These are phyloP conservation scores for Novumbra hubbsi DNA, from an alignment of 2,797 vertebrate species.

Conservation along the genomic window DNA sequence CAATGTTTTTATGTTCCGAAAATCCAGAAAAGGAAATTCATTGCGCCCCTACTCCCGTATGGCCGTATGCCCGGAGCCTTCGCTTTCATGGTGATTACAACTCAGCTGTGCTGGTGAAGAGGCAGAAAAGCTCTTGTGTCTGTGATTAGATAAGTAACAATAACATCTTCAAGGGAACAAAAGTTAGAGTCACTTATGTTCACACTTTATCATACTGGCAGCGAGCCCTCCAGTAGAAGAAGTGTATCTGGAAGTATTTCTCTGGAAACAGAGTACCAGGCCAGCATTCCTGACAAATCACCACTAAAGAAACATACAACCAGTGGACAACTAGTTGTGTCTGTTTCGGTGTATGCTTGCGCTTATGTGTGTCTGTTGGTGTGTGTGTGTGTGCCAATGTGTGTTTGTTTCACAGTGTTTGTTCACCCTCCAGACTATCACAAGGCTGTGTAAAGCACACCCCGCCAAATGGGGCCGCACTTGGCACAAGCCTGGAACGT, in stretches of 20 bases:
- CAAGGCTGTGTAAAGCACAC: constrained; percentile 62
- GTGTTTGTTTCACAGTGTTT: constrained; percentile 51
- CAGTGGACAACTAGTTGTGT: background rate
- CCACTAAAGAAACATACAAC: background rate
- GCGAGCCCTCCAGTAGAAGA: constrained; percentile 5
- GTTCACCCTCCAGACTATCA: constrained; percentile 48
- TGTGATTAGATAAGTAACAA: constrained; percentile 18
- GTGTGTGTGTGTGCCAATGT: constrained; percentile 1
- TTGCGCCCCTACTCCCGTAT: background rate
- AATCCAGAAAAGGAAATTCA: too few species aligned
- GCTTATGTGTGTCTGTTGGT: background rate
- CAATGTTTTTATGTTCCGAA: too few species aligned
- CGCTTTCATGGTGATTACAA: constrained; percentile 24
- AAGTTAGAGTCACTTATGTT: constrained; percentile 20
- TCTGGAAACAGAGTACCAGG: constrained; percentile 26
- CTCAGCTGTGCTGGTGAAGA: constrained; percentile 17
- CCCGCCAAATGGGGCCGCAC: constrained; percentile 47
- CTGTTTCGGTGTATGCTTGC: constrained; percentile 28
- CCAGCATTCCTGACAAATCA: constrained; percentile 32
- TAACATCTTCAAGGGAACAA: constrained; percentile 7
- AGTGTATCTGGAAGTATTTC: background rate
- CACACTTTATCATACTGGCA: background rate
- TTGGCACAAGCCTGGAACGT: constrained; percentile 50
- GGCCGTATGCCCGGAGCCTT: constrained; percentile 14
- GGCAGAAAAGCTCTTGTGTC: constrained; percentile 14